A percentile compares a stretch with the other conserved stretches of the same genome.
Evolutionary conservation across 1,140 invertebrate species (phyloP).

Genomic region (Mylabris phalerata): DNA sequence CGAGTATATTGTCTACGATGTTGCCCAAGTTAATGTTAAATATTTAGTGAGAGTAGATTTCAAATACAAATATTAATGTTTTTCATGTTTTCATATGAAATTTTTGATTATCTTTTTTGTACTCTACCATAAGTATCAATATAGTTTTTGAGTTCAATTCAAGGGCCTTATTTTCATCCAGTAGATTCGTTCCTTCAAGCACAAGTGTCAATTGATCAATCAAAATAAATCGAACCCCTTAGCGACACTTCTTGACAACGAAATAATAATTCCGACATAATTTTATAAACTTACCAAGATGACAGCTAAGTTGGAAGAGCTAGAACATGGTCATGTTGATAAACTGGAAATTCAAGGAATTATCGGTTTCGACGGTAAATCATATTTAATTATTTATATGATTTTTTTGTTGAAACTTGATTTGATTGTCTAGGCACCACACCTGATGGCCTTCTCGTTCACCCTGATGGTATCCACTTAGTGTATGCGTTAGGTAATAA

Average conservation of each 20-base stretch:
- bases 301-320: no score
- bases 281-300: not conserved
- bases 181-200: no score
- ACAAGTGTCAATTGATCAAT: constrained; percentile 1
- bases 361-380: constrained; percentile 66
- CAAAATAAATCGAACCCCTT: not conserved
- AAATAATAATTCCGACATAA: no score
- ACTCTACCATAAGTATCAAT: no score
- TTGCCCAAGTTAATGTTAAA: constrained; percentile 77
- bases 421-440: constrained; percentile 51
- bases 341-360: constrained; percentile 57
- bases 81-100: constrained; percentile 2
- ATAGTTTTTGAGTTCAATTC: not conserved
- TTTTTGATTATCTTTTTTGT: no score
- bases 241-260: not conserved
- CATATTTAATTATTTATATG: constrained; percentile 1
- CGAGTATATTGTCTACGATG: constrained; percentile 89
- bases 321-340: constrained; percentile 40
- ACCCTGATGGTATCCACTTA: constrained; percentile 68
- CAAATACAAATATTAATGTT: constrained; percentile 54
- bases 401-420: constrained; percentile 2
- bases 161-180: not conserved
- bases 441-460: constrained; percentile 63
- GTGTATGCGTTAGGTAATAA: constrained; percentile 82
- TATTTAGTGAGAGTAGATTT: constrained; percentile 77